Percentiles rank a stretch among this genome's conserved stretches.
phyloP scores from a whole-genome alignment of 2,113 vertebrate species.

The Rhinoderma darwinii region DNA sequence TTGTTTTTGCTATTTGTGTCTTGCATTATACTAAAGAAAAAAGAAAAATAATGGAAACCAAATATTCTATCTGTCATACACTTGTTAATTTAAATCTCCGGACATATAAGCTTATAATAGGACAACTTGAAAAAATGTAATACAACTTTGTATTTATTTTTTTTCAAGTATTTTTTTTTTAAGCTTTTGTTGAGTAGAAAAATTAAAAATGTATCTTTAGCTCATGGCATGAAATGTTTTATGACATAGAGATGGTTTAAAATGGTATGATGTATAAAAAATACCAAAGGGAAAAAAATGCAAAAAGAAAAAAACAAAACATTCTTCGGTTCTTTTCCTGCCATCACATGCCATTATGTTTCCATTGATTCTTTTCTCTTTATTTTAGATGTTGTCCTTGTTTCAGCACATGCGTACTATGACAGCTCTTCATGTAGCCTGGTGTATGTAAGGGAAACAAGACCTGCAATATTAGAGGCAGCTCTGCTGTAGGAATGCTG shows the following conservation, averaged over 20 bases:
- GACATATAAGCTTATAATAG: too few relatives aligned
- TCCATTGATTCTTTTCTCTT: neutral
- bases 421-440: neutral
- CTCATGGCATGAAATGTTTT: neutral
- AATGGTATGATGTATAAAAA: neutral
- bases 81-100: too few relatives aligned
- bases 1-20: too few relatives aligned
- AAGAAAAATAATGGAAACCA: too few relatives aligned
- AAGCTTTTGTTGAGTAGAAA: neutral
- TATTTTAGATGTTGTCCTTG: neutral
- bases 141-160: too few relatives aligned
- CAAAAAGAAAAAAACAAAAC: neutral
- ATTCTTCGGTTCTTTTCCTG: neutral
- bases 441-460: slow-evolving; percentile 23
- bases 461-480: slow-evolving; percentile 17
- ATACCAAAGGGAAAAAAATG: neutral
- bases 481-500: slow-evolving; percentile 32
- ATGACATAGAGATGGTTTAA: neutral
- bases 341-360: neutral
- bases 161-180: too few relatives aligned
- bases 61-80: too few relatives aligned
- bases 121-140: too few relatives aligned
- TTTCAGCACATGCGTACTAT: neutral
- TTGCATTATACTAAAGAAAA: too few relatives aligned
- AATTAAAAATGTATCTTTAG: neutral